These are phyloP conservation scores for Rostratula benghalensis DNA, from an alignment of 2,113 vertebrate genomes.

Conservation along the genomic window DNA sequence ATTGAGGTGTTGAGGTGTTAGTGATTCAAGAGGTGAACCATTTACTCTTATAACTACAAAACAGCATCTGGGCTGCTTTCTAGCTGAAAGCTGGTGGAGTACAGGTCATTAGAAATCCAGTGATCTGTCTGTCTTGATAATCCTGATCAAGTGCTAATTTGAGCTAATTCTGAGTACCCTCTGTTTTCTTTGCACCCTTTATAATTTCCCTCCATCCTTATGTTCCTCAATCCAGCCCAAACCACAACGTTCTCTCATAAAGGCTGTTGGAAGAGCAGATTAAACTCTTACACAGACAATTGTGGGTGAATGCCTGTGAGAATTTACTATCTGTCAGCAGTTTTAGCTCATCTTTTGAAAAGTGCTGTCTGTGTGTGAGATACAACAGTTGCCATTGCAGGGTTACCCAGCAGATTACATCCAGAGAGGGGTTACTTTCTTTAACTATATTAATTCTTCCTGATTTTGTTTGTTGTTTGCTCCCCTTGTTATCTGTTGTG, in stretches of 20 bases:
- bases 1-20: fast-evolving
- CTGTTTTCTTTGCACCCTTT: not conserved
- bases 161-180: not conserved
- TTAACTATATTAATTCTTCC: not conserved
- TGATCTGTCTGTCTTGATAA: not conserved
- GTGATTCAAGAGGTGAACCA: not conserved
- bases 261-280: not conserved
- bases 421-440: not conserved
- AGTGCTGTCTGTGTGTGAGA: not conserved
- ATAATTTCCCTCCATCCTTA: fast-evolving
- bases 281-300: not conserved
- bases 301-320: not conserved
- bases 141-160: not conserved
- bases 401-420: not conserved
- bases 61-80: not conserved
- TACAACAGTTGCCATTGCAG: fast-evolving
- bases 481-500: not conserved
- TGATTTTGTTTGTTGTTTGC: not conserved
- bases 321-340: not conserved
- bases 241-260: not conserved
- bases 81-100: not conserved
- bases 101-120: not conserved
- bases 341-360: not conserved
- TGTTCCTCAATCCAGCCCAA: not conserved
- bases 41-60: not conserved